phyloP scores from a whole-genome alignment of 2,113 vertebrate species.

The Puntigrus tetrazona region DNA sequence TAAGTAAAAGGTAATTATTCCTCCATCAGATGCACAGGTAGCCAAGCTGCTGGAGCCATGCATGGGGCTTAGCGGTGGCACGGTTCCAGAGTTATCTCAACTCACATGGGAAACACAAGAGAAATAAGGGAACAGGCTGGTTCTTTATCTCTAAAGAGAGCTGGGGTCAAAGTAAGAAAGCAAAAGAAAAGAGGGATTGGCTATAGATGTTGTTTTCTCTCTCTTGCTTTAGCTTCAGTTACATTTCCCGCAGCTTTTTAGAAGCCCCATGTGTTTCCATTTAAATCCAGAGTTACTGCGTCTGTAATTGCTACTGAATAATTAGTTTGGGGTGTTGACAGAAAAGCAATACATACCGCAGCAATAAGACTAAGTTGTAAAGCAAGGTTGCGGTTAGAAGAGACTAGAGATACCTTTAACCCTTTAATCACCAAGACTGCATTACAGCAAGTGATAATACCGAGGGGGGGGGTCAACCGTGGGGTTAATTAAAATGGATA shows the following conservation, averaged over 20 bases:
- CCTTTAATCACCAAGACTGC: neutral
- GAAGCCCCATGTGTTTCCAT: constrained; percentile 46
- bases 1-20: constrained; percentile 56
- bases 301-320: constrained; percentile 57
- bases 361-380: constrained; percentile 46
- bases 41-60: constrained; percentile 36
- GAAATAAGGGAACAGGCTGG: constrained; percentile 32
- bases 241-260: constrained; percentile 27
- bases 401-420: constrained; percentile 41
- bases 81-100: constrained; percentile 43
- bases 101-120: constrained; percentile 39
- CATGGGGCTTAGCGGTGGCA: constrained; percentile 41
- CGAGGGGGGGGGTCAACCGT: constrained; percentile 20
- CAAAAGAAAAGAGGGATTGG: constrained; percentile 7
- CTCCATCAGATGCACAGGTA: constrained; percentile 49
- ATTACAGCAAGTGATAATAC: constrained; percentile 5
- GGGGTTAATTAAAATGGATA: constrained; percentile 43
- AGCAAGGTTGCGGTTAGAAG: constrained; percentile 27
- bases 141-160: constrained; percentile 32
- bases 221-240: constrained; percentile 3
- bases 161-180: neutral
- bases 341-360: constrained; percentile 49
- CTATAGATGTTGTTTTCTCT: constrained; percentile 2
- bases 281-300: constrained; percentile 46
- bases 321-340: constrained; percentile 55